Evolutionary conservation across 2,797 vertebrate species (phyloP).

Genomic region (Novumbra hubbsi): DNA sequence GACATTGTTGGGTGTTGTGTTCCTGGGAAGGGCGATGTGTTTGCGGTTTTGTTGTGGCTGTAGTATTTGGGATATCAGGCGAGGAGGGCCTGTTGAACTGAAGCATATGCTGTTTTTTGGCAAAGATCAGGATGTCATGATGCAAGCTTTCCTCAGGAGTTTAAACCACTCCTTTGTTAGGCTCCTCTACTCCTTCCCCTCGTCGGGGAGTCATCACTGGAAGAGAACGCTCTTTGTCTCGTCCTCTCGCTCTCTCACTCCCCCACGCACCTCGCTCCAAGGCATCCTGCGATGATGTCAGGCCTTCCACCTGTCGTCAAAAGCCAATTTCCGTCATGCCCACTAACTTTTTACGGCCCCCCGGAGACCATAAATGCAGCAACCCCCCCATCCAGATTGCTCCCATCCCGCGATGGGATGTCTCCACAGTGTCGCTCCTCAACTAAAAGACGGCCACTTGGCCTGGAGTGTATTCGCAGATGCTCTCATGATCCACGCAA

Average conservation of each 20-base stretch:
- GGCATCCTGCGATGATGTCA: slow-evolving; percentile 6
- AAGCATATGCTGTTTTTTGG: not conserved
- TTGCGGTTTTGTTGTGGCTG: not conserved
- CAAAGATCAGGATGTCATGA: not conserved
- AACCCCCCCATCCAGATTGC: slow-evolving; percentile 28
- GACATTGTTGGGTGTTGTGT: not conserved
- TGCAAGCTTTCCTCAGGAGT: not conserved
- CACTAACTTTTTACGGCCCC: slow-evolving; percentile 1
- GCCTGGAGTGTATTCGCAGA: slow-evolving; percentile 50
- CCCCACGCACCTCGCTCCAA: slow-evolving; percentile 1
- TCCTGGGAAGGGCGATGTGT: not conserved
- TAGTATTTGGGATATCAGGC: not conserved
- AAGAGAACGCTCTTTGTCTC: slow-evolving; percentile 1
- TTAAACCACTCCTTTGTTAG: not conserved
- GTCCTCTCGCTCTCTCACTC: not conserved
- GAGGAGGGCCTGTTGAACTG: not conserved
- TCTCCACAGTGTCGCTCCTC: slow-evolving; percentile 35
- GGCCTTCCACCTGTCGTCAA: slow-evolving; percentile 1
- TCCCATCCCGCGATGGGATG: slow-evolving; percentile 38
- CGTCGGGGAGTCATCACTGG: slow-evolving; percentile 1
- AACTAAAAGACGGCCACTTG: slow-evolving; percentile 42
- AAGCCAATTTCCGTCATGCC: slow-evolving; percentile 13
- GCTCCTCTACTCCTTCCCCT: not conserved
- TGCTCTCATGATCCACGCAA: slow-evolving; percentile 44
- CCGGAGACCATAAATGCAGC: not conserved